phyloP scores from a whole-genome alignment of 2,888 invertebrate genomes.

The Cosmia pyralina region DNA sequence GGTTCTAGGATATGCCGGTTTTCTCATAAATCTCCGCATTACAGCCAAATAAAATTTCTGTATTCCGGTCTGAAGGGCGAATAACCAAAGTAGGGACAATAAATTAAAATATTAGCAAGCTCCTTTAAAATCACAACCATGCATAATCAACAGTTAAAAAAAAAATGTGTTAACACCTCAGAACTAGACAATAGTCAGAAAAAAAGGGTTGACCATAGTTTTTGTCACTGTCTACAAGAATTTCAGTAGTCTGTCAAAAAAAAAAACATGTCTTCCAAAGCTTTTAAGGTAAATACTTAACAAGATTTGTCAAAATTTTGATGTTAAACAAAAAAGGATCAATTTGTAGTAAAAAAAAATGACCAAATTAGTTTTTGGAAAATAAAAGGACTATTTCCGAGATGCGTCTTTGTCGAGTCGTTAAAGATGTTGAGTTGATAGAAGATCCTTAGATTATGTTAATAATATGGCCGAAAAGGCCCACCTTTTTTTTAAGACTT shows the following conservation, averaged over 20 bases:
- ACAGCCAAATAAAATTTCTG: too few species aligned
- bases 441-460: not conserved
- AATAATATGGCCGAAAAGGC: not conserved
- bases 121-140: constrained; percentile 1
- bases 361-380: not conserved
- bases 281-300: constrained; percentile 34
- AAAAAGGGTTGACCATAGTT: constrained; percentile 26
- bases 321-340: constrained; percentile 25
- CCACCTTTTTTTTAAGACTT: not conserved
- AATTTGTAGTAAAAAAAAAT: constrained; percentile 3
- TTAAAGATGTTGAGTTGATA: constrained; percentile 17
- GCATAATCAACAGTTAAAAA: constrained; percentile 23
- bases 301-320: constrained; percentile 30
- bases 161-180: constrained; percentile 27
- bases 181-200: constrained; percentile 6
- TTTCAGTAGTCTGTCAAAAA: constrained; percentile 15
- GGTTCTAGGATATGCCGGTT: not conserved
- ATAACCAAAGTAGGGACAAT: not conserved
- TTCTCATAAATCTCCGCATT: not conserved
- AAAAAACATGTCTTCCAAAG: constrained; percentile 21
- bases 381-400: not conserved
- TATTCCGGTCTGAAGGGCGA: not conserved
- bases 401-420: not conserved
- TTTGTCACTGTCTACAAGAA: not conserved
- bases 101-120: constrained; percentile 24